These are phyloP conservation scores for mouse (Mus musculus) DNA, from an alignment of 2,113 vertebrate genomes.

Conservation along the genomic window DNA sequence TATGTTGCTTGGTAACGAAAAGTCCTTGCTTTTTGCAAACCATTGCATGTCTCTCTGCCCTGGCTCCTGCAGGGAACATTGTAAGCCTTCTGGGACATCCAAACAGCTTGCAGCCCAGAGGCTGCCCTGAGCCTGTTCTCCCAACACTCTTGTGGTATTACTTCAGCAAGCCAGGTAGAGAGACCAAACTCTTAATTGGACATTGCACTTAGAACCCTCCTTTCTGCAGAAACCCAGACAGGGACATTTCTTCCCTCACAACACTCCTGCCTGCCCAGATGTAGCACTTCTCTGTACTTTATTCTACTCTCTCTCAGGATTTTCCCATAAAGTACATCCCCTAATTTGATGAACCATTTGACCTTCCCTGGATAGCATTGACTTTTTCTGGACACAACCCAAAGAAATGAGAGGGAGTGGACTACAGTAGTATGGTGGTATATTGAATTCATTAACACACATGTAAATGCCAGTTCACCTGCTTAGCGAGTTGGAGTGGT, in stretches of 20 bases:
- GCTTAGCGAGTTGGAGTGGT: not conserved
- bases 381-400: not conserved
- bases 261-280: not conserved
- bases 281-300: not conserved
- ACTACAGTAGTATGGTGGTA: not conserved
- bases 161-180: not conserved
- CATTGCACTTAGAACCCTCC: not conserved
- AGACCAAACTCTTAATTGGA: not conserved
- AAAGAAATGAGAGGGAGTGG: not conserved
- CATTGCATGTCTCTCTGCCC: not conserved
- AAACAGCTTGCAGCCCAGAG: not conserved
- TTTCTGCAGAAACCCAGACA: not conserved
- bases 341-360: not conserved
- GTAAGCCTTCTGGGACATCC: not conserved
- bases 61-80: not conserved
- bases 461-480: not conserved
- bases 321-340: not conserved
- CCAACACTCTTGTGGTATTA: not conserved
- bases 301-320: not conserved
- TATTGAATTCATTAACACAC: not conserved
- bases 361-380: not conserved
- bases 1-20: not conserved
- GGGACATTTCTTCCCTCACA: not conserved
- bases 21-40: slow-evolving; percentile 49
- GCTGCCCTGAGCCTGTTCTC: not conserved